A percentile compares a stretch with the other conserved stretches of the same genome.
These are phyloP conservation scores for Ornithorhynchus anatinus DNA, from an alignment of 2,113 vertebrate species.

Conservation along the genomic window DNA sequence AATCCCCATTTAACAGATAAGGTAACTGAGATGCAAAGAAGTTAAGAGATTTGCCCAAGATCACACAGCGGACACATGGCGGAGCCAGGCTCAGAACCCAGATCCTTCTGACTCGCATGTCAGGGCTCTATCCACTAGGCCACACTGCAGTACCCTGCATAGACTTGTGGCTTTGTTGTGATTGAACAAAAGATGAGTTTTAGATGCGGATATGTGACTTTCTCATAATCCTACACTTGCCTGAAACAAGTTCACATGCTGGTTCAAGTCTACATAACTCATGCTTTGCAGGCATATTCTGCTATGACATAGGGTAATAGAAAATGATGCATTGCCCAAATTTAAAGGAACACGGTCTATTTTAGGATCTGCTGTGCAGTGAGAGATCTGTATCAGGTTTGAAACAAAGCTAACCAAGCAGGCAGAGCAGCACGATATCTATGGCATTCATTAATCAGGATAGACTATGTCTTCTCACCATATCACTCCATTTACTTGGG, in stretches of 20 bases:
- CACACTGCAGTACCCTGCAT: too few species aligned
- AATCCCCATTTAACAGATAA: too few species aligned
- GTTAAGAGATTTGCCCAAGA: too few species aligned
- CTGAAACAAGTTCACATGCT: slow-evolving; percentile 58
- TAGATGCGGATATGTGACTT: slow-evolving; percentile 50
- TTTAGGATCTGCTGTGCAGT: slow-evolving; percentile 69
- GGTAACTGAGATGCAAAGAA: too few species aligned
- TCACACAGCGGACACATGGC: too few species aligned
- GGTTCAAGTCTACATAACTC: slow-evolving; percentile 73
- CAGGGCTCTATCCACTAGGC: too few species aligned
- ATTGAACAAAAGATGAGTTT: slow-evolving; percentile 4
- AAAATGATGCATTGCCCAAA: slow-evolving; percentile 80
- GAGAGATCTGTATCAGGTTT: slow-evolving; percentile 78
- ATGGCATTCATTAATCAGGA: slow-evolving; percentile 75
- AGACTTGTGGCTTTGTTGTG: too few species aligned
- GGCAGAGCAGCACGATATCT: slow-evolving; percentile 72
- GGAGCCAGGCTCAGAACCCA: too few species aligned
- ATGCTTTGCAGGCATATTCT: slow-evolving; percentile 71
- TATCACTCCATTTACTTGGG: slow-evolving; percentile 30
- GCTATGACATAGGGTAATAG: slow-evolving; percentile 74
- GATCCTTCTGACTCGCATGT: too few species aligned
- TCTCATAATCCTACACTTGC: slow-evolving; percentile 53
- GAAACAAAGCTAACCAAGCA: slow-evolving; percentile 81
- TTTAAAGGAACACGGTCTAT: slow-evolving; percentile 78
- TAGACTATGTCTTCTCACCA: slow-evolving; percentile 45